Conservation (phyloP, 2,888 invertebrate species). For the Chironomus riparius region DNA sequence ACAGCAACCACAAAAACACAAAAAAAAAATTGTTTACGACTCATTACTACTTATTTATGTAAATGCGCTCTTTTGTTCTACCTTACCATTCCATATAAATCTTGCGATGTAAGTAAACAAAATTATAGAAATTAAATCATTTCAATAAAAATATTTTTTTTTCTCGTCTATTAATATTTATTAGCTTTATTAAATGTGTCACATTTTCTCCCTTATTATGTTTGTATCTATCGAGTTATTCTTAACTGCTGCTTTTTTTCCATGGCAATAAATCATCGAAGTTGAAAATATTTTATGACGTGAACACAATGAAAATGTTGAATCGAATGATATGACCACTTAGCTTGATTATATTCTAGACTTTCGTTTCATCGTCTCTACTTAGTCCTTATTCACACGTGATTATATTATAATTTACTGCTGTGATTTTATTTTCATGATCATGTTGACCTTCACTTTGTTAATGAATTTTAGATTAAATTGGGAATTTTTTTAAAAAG, state of each 20-base stretch:
- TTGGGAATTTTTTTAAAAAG: not conserved
- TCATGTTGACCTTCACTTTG: not conserved
- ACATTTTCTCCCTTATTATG: not conserved
- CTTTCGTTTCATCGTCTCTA: not conserved
- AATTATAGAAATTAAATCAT: not conserved
- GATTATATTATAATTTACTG: not conserved
- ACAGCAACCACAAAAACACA: too few species aligned
- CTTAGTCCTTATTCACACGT: not conserved
- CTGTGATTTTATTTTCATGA: not conserved
- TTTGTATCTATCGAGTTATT: not conserved
- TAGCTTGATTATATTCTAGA: not conserved
- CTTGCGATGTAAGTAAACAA: not conserved
- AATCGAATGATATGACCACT: not conserved
- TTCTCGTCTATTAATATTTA: not conserved
- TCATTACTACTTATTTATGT: too few species aligned
- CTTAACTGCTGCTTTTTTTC: not conserved
- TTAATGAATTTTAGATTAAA: not conserved
- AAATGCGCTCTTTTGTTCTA: too few species aligned
- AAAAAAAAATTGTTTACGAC: too few species aligned
- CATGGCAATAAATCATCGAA: slow-evolving; percentile 5
- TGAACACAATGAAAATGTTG: not conserved
- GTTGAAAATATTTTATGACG: not conserved
- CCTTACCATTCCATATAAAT: too few species aligned
- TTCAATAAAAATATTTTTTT: not conserved
- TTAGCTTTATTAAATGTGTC: not conserved